phyloP scores from a whole-genome alignment of 2,113 vertebrate species.

The Corythornis madagascariensis region DNA sequence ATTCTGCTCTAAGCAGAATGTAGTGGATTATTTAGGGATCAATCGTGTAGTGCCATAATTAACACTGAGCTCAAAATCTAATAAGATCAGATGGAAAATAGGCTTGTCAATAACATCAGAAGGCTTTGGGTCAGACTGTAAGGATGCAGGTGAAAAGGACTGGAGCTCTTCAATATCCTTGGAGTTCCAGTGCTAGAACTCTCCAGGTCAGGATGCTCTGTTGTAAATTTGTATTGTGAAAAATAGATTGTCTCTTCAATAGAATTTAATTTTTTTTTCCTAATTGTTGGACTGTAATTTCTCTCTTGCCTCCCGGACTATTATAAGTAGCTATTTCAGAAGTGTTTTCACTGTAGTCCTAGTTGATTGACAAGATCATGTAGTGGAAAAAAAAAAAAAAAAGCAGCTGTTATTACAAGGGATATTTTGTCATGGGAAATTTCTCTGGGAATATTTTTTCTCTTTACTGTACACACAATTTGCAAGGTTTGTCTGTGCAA shows the following conservation, averaged over 20 bases:
- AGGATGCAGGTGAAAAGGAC: neutral
- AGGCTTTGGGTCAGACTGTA: neutral
- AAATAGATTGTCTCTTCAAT: neutral
- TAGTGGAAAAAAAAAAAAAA: neutral
- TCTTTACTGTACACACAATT: constrained; percentile 19
- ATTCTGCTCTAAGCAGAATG: neutral
- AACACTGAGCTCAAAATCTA: neutral
- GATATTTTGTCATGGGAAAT: constrained; percentile 23
- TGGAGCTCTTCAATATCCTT: neutral
- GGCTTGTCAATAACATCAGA: rapidly evolving
- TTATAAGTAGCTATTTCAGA: neutral
- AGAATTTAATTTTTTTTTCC: neutral
- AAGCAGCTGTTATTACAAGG: neutral
- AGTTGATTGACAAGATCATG: neutral
- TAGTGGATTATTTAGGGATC: neutral
- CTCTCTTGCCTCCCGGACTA: neutral
- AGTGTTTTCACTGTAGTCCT: neutral
- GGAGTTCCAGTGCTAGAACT: neutral
- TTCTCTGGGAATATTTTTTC: constrained; percentile 37
- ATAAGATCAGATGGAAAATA: neutral
- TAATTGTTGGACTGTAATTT: neutral
- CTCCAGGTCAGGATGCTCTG: neutral
- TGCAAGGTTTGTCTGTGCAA: constrained; percentile 10
- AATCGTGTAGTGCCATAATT: neutral
- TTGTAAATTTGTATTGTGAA: neutral